Percentiles rank a stretch among this genome's conserved stretches.
Evolutionary conservation across 2,113 vertebrate genomes (phyloP).

Genomic region (Ramphastos sulfuratus): DNA sequence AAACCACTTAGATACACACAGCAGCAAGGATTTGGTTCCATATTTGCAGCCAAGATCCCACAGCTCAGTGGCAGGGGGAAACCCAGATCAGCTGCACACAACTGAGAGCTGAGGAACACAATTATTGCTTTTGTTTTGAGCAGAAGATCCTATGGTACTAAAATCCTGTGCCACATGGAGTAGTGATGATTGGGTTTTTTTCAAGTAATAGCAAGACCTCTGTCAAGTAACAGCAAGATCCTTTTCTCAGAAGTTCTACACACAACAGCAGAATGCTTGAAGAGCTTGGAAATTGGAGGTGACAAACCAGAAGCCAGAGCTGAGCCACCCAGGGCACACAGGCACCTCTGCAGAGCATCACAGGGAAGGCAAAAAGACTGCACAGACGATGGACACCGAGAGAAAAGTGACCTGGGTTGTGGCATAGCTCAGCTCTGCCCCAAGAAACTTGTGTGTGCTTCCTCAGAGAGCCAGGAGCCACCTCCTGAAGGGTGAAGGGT

Average conservation of each 20-base stretch:
- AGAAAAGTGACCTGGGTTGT: not conserved
- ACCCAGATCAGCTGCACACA: constrained; percentile 43
- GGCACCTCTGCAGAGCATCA: not conserved
- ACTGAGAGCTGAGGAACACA: constrained; percentile 44
- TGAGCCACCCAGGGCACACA: not conserved
- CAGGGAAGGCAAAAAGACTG: not conserved
- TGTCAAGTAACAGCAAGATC: constrained; percentile 63
- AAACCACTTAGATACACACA: not conserved
- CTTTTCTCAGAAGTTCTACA: constrained; percentile 72
- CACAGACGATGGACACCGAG: not conserved
- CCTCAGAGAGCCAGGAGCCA: not conserved
- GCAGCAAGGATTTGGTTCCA: constrained; percentile 55
- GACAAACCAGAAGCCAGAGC: not conserved
- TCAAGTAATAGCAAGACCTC: constrained; percentile 67
- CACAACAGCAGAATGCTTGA: constrained; percentile 67
- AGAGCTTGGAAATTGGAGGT: constrained; percentile 47
- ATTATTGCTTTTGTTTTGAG: constrained; percentile 76
- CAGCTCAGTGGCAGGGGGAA: not conserved
- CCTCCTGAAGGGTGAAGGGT: not conserved
- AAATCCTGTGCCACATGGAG: not conserved
- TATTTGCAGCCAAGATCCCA: constrained; percentile 29
- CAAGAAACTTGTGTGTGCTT: not conserved
- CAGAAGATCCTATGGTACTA: constrained; percentile 24
- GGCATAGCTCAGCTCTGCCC: not conserved
- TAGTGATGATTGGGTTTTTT: not conserved